A percentile compares a stretch with the other conserved stretches of the same genome.
Conservation (phyloP, 1,140 invertebrate species). For the Planococcus citri region DNA sequence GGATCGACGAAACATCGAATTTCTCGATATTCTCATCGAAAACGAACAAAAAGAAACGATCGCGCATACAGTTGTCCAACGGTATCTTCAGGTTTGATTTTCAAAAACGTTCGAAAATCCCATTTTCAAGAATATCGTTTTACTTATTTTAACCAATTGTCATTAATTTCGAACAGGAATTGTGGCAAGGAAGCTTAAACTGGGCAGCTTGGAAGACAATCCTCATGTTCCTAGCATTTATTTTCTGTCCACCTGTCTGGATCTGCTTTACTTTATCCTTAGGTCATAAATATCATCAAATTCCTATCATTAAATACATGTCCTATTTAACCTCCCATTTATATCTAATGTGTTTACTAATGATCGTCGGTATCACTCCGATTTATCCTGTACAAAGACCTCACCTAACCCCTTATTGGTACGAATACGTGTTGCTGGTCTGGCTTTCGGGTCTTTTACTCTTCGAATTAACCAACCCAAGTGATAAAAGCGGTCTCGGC, state of each 20-base stretch:
- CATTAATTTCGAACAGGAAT: constrained; percentile 51
- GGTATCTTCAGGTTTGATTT: constrained; percentile 63
- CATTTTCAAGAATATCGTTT: too few species aligned
- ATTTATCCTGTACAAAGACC: constrained; percentile 65
- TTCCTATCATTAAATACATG: constrained; percentile 99
- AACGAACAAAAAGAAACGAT: constrained; percentile 97
- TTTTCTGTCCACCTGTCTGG: constrained; percentile 92
- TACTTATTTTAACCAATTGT: too few species aligned
- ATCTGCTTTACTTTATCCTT: constrained; percentile 88
- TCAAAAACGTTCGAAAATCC: neutral
- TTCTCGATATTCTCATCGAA: constrained; percentile 95
- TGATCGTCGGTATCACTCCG: constrained; percentile 81
- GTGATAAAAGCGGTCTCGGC: constrained; percentile 84
- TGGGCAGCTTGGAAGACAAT: constrained; percentile 93
- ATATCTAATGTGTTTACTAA: constrained; percentile 86
- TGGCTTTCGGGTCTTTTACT: constrained; percentile 92
- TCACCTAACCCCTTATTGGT: constrained; percentile 51
- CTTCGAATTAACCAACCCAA: constrained; percentile 92
- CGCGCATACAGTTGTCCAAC: constrained; percentile 74
- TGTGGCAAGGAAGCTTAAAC: constrained; percentile 88
- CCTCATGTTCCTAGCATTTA: constrained; percentile 78
- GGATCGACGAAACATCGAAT: constrained; percentile 81
- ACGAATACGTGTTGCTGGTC: constrained; percentile 85
- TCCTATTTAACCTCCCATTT: constrained; percentile 97
- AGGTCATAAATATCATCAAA: constrained; percentile 87